Conservation (phyloP, 1,140 invertebrate genomes). For the Drosophila pruinosa region DNA sequence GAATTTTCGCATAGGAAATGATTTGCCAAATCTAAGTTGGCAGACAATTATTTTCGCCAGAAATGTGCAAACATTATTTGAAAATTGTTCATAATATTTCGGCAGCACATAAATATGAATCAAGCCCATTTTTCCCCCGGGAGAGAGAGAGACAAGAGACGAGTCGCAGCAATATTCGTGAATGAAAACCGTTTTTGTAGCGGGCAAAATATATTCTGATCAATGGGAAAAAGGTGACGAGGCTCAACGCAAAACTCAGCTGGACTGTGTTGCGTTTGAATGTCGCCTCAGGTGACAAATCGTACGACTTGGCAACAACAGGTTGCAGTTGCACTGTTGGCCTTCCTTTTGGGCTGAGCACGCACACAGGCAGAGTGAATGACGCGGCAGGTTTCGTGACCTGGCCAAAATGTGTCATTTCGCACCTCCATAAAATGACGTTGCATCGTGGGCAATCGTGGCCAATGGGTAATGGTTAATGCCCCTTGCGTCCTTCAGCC, state of each 20-base stretch:
- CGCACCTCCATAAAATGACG: slow-evolving; percentile 72
- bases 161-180: slow-evolving; percentile 11
- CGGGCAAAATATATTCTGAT: slow-evolving; percentile 20
- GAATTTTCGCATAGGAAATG: slow-evolving; percentile 63
- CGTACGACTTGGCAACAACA: slow-evolving; percentile 55
- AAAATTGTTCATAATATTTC: slow-evolving; percentile 25
- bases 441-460: slow-evolving; percentile 15
- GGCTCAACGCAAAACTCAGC: slow-evolving; percentile 59
- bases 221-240: slow-evolving; percentile 38
- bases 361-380: slow-evolving; percentile 50
- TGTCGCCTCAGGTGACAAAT: slow-evolving; percentile 80
- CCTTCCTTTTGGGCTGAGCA: slow-evolving; percentile 16
- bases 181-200: slow-evolving; percentile 53
- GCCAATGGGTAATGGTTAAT: slow-evolving; percentile 22
- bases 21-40: slow-evolving; percentile 44
- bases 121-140: slow-evolving; percentile 39
- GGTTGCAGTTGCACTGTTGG: slow-evolving; percentile 47
- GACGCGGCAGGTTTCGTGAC: slow-evolving; percentile 71
- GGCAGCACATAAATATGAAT: slow-evolving; percentile 6
- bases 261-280: slow-evolving; percentile 61
- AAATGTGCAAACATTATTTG: slow-evolving; percentile 66
- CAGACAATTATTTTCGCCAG: slow-evolving; percentile 69
- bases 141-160: slow-evolving; percentile 19
- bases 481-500: slow-evolving; percentile 39
- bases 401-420: slow-evolving; percentile 69